These are phyloP conservation scores for Drosophila serrata DNA, from an alignment of 1,140 invertebrate species.

Conservation along the genomic window DNA sequence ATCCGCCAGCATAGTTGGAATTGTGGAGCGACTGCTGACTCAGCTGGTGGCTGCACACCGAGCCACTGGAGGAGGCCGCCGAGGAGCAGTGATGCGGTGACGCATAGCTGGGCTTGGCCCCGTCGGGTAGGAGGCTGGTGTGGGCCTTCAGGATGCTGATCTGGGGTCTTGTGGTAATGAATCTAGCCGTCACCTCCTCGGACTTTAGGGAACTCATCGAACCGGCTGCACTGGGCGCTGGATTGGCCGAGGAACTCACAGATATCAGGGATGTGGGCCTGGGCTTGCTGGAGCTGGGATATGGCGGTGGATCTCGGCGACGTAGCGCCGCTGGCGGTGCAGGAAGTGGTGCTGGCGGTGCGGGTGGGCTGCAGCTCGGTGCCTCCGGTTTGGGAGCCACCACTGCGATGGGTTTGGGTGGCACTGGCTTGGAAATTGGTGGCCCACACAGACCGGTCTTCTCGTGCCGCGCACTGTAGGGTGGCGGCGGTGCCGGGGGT, in stretches of 20 bases:
- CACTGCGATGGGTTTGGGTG: conserved; percentile 32
- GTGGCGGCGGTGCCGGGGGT: conserved; percentile 86
- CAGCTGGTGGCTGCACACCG: conserved; percentile 73
- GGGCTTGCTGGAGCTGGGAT: conserved; percentile 86
- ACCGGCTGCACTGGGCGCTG: conserved; percentile 48
- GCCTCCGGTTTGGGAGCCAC: conserved; percentile 39
- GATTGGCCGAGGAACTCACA: conserved; percentile 54
- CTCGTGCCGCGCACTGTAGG: conserved; percentile 85
- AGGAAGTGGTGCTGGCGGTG: conserved; percentile 11
- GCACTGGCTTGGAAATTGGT: conserved; percentile 40
- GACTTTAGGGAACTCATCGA: conserved; percentile 73
- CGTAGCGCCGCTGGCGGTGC: conserved; percentile 40
- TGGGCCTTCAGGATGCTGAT: conserved; percentile 90
- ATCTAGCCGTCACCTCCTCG: conserved; percentile 89
- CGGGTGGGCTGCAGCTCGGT: conserved; percentile 22
- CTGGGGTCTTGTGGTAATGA: conserved; percentile 89
- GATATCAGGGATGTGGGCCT: conserved; percentile 82
- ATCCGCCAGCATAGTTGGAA: conserved; percentile 73
- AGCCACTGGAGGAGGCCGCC: conserved; percentile 72
- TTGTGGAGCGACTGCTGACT: conserved; percentile 77
- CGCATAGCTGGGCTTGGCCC: conserved; percentile 86
- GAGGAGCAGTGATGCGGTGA: conserved; percentile 83
- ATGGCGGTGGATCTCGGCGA: conserved; percentile 87
- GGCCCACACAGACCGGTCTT: conserved; percentile 82
- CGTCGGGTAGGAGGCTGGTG: conserved; percentile 86